Evolutionary conservation across 2,888 invertebrate genomes (phyloP).

Genomic region (Thera obeliscata): DNA sequence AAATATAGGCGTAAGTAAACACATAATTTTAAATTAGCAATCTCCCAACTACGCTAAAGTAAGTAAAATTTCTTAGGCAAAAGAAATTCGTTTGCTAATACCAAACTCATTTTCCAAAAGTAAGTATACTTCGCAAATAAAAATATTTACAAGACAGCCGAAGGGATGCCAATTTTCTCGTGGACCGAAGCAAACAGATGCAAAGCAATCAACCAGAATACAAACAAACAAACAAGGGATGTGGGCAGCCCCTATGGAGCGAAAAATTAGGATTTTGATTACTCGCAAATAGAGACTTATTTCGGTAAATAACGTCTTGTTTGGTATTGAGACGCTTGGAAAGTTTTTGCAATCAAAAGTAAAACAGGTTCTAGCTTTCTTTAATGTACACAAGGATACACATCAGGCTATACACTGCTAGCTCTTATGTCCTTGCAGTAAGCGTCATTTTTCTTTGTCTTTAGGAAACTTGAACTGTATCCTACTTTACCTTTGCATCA

Average conservation of each 20-base stretch:
- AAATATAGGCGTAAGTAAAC: no score
- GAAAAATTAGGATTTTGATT: conserved; percentile 42
- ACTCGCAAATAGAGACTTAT: conserved; percentile 34
- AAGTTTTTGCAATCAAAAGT: not conserved
- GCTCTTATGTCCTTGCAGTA: no score
- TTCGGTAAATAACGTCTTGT: conserved; percentile 16
- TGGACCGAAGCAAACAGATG: conserved; percentile 41
- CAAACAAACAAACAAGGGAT: conserved; percentile 34
- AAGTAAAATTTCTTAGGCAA: not conserved
- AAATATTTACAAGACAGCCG: conserved; percentile 37
- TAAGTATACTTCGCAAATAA: conserved; percentile 34
- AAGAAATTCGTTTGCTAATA: not conserved
- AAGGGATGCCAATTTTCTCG: conserved; percentile 41
- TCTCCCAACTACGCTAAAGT: no score
- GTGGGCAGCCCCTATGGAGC: conserved; percentile 34
- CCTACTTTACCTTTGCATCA: no score
- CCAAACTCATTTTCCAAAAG: conserved; percentile 19
- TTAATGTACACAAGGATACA: no score
- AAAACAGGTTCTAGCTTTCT: no score
- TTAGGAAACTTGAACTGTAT: no score
- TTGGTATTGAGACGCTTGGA: conserved; percentile 3
- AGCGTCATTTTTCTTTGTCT: no score
- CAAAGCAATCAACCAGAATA: conserved; percentile 40
- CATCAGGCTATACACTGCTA: no score
- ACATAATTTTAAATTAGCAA: no score